A percentile compares a stretch with the other conserved stretches of the same genome.
Evolutionary conservation across 35 echinoderm and acorn worm genomes (phyloP).

Genomic region (Apostichopus japonicus): DNA sequence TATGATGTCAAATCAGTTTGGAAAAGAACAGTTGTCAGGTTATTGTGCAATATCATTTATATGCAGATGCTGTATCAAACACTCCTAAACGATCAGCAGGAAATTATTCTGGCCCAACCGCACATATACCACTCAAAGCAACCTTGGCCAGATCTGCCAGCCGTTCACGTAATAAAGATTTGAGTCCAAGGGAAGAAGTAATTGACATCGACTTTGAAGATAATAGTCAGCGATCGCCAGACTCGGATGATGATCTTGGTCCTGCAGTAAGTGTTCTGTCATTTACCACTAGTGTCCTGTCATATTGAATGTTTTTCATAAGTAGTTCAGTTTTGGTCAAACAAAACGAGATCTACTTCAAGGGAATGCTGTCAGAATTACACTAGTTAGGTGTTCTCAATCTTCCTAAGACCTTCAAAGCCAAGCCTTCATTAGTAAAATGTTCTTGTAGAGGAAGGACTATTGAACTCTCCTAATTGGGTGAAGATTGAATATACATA

Average conservation of each 20-base stretch:
- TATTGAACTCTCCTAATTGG: too few relatives aligned
- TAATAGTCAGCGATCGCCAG: slow-evolving; percentile 7
- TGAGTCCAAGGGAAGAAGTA: slow-evolving; percentile 47
- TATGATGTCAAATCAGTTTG: too few relatives aligned
- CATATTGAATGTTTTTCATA: too few relatives aligned
- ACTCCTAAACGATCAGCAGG: slow-evolving; percentile 36
- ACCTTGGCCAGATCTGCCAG: slow-evolving; percentile 53
- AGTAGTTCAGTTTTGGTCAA: neutral
- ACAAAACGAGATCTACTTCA: neutral
- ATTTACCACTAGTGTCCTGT: too few relatives aligned
- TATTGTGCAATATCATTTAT: neutral
- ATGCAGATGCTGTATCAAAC: slow-evolving; percentile 50
- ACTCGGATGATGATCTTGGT: slow-evolving; percentile 44
- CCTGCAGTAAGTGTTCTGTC: slow-evolving; percentile 8
- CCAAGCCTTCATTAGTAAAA: too few relatives aligned
- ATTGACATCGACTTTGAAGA: slow-evolving; percentile 56
- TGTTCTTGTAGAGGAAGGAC: too few relatives aligned
- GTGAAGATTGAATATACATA: too few relatives aligned
- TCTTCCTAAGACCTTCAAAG: too few relatives aligned
- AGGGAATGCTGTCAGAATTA: too few relatives aligned
- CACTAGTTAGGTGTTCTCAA: too few relatives aligned
- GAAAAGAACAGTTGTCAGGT: too few relatives aligned
- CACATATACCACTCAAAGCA: slow-evolving; percentile 40
- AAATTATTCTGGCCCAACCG: neutral
- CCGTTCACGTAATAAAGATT: slow-evolving; percentile 32